phyloP scores from a whole-genome alignment of 2,888 invertebrate genomes.

The Calliphora vomitoria region DNA sequence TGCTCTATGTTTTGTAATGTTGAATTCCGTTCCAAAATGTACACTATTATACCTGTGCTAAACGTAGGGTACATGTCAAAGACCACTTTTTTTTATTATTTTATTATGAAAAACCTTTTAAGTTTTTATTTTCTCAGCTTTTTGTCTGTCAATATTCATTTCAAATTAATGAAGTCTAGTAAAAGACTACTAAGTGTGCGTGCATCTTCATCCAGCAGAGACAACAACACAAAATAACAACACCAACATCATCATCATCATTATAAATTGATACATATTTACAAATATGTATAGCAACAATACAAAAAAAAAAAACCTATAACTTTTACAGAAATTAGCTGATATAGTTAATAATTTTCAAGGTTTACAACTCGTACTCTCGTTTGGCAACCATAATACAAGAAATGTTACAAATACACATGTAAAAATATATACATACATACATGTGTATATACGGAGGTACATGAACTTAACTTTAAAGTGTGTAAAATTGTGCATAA shows the following conservation, averaged over 20 bases:
- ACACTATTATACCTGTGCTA: too few relatives aligned
- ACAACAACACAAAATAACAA: background rate
- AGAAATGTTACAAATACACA: background rate
- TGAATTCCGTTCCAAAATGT: too few relatives aligned
- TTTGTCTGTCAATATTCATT: background rate
- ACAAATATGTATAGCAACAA: slow-evolving; percentile 3
- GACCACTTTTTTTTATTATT: background rate
- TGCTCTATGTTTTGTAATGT: too few relatives aligned
- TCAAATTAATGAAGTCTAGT: background rate
- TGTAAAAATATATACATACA: too few relatives aligned
- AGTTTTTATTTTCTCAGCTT: background rate
- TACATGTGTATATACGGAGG: too few relatives aligned
- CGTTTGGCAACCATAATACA: slow-evolving; percentile 36
- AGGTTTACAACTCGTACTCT: slow-evolving; percentile 50
- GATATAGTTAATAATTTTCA: slow-evolving; percentile 51
- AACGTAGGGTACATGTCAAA: background rate
- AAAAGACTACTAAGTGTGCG: background rate
- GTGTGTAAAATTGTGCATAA: slow-evolving; percentile 6
- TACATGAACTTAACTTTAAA: background rate
- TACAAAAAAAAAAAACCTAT: slow-evolving; percentile 1
- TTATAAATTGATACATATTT: slow-evolving; percentile 33
- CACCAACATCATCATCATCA: background rate
- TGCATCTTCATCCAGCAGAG: background rate
- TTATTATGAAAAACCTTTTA: background rate
- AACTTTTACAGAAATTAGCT: slow-evolving; percentile 41